phyloP scores from a whole-genome alignment of 1,140 invertebrate genomes.

The Scaptomyza hsui region DNA sequence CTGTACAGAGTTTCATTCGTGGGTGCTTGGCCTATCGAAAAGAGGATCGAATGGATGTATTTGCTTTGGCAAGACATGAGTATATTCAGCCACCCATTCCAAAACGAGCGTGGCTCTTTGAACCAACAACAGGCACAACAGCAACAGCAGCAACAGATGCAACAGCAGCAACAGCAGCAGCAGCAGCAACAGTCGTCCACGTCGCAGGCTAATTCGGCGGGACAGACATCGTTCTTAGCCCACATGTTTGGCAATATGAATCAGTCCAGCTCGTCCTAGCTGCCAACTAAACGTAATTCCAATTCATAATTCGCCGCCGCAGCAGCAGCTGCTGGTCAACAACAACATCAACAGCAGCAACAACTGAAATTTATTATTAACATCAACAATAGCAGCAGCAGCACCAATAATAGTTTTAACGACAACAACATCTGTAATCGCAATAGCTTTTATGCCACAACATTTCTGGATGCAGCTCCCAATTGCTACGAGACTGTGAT shows the following conservation, averaged over 20 bases:
- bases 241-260: constrained; percentile 92
- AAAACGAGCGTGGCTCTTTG: constrained; percentile 90
- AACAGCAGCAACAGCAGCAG: too few relatives aligned
- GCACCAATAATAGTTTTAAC: constrained; percentile 20
- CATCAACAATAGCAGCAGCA: constrained; percentile 21
- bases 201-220: constrained; percentile 82
- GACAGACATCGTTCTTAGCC: constrained; percentile 87
- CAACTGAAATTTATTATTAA: constrained; percentile 10
- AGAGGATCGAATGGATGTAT: constrained; percentile 98
- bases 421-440: constrained; percentile 32
- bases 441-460: constrained; percentile 51
- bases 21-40: constrained; percentile 98
- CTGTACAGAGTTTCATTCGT: constrained; percentile 96
- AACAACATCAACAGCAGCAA: constrained; percentile 10
- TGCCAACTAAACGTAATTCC: constrained; percentile 84
- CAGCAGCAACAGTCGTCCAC: constrained; percentile 84
- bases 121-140: constrained; percentile 86
- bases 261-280: constrained; percentile 91
- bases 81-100: constrained; percentile 97
- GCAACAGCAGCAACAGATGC: constrained; percentile 85
- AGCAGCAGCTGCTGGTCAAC: constrained; percentile 41
- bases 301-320: constrained; percentile 82
- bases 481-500: constrained; percentile 69
- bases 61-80: constrained; percentile 96
- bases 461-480: constrained; percentile 60